These are phyloP conservation scores for Prostheceraeus crozeri DNA, from an alignment of 2,888 invertebrate species.

Conservation along the genomic window DNA sequence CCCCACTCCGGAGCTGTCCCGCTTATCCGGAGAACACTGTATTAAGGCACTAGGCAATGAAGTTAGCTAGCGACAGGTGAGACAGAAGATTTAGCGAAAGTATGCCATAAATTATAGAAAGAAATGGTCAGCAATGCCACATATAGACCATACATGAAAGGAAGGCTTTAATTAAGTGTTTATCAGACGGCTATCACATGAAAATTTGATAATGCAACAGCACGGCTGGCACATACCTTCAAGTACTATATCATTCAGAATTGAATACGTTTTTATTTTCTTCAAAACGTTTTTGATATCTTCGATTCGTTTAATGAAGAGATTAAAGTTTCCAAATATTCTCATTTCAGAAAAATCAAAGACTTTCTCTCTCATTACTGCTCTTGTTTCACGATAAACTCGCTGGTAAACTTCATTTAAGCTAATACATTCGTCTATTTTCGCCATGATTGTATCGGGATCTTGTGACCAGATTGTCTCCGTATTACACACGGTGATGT, in stretches of 20 bases:
- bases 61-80: too few species aligned
- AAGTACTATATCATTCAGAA: not conserved
- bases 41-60: too few species aligned
- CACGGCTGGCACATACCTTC: too few species aligned
- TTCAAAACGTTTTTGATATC: not conserved
- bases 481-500: not conserved
- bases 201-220: too few species aligned
- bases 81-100: too few species aligned
- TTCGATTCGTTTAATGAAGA: not conserved
- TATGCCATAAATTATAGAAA: too few species aligned
- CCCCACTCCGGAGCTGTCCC: too few species aligned
- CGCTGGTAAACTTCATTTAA: constrained; percentile 5
- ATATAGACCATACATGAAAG: too few species aligned
- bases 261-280: not conserved
- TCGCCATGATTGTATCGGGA: constrained; percentile 6
- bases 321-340: constrained; percentile 16
- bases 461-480: constrained; percentile 2
- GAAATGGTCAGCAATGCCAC: too few species aligned
- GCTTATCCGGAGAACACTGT: too few species aligned
- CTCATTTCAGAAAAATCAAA: constrained; percentile 20
- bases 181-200: too few species aligned
- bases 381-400: not conserved
- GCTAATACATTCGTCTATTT: not conserved
- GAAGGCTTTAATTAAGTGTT: too few species aligned
- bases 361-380: not conserved